A percentile compares a stretch with the other conserved stretches of the same genome.
These are phyloP conservation scores for Cephus nigrinus DNA, from an alignment of 2,888 invertebrate genomes.

Conservation along the genomic window DNA sequence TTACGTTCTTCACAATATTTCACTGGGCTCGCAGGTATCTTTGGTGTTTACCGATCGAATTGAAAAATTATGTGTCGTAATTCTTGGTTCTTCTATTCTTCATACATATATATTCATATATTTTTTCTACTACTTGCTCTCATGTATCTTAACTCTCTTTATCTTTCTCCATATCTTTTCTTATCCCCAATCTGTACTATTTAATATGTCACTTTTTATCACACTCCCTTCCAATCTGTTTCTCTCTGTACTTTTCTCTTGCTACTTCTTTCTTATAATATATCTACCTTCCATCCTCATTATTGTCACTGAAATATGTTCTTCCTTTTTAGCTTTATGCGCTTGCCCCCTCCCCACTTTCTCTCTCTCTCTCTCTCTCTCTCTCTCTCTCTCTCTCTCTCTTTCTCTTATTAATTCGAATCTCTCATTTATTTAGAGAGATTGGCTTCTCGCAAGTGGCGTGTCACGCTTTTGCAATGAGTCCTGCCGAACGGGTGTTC, in stretches of 20 bases:
- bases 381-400: not conserved
- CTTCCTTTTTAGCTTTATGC: slow-evolving; percentile 6
- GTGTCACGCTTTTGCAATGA: not conserved
- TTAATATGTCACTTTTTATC: not conserved
- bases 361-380: not conserved
- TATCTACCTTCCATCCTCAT: not conserved
- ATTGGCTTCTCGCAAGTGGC: not conserved
- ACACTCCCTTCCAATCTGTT: not conserved
- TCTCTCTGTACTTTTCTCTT: slow-evolving; percentile 7
- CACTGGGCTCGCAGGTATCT: slow-evolving; percentile 63
- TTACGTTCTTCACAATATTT: slow-evolving; percentile 55
- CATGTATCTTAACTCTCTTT: not conserved
- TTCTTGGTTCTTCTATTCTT: slow-evolving; percentile 25
- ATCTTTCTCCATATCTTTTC: not conserved
- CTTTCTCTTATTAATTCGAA: not conserved
- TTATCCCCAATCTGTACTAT: not conserved
- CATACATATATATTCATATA: slow-evolving; percentile 20
- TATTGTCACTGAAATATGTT: slow-evolving; percentile 10
- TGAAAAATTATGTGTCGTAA: slow-evolving; percentile 47
- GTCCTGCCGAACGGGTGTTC: not conserved
- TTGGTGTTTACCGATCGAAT: slow-evolving; percentile 49
- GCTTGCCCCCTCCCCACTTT: not conserved
- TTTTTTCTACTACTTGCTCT: slow-evolving; percentile 6
- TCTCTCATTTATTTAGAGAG: not conserved
- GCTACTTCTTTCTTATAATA: not conserved